Evolutionary conservation across 2,113 vertebrate genomes (phyloP).

Genomic region (Emydocephalus ijimae): DNA sequence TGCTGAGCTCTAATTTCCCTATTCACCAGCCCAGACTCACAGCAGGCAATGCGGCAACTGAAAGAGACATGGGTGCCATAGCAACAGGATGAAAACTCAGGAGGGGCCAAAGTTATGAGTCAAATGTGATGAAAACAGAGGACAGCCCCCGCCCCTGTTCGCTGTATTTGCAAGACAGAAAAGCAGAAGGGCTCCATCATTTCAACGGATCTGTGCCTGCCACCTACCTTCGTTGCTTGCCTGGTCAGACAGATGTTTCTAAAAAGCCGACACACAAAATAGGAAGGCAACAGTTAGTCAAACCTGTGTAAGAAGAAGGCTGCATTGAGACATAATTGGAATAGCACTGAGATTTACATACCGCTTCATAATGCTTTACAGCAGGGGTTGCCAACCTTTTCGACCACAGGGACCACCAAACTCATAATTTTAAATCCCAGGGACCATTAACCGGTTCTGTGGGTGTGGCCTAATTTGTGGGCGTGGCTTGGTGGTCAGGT

Average conservation of each 20-base stretch:
- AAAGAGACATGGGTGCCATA: not conserved
- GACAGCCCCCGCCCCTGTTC: not conserved
- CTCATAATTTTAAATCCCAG: too few species aligned
- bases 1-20: not conserved
- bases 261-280: not conserved
- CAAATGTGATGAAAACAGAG: not conserved
- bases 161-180: not conserved
- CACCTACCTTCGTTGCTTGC: not conserved
- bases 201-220: not conserved
- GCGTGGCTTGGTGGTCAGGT: too few species aligned
- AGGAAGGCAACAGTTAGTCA: not conserved
- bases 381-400: too few species aligned
- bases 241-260: not conserved
- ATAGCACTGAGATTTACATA: not conserved
- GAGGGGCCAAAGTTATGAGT: not conserved
- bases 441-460: too few species aligned
- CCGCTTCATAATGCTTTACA: not conserved
- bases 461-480: too few species aligned
- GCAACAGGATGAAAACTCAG: not conserved
- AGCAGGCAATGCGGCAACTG: not conserved
- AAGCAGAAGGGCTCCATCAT: not conserved
- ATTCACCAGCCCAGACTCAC: not conserved
- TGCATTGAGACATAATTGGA: not conserved
- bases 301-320: not conserved
- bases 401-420: too few species aligned